Conservation (phyloP, 1,140 invertebrate genomes). For the Gonioctena quinquepunctata region DNA sequence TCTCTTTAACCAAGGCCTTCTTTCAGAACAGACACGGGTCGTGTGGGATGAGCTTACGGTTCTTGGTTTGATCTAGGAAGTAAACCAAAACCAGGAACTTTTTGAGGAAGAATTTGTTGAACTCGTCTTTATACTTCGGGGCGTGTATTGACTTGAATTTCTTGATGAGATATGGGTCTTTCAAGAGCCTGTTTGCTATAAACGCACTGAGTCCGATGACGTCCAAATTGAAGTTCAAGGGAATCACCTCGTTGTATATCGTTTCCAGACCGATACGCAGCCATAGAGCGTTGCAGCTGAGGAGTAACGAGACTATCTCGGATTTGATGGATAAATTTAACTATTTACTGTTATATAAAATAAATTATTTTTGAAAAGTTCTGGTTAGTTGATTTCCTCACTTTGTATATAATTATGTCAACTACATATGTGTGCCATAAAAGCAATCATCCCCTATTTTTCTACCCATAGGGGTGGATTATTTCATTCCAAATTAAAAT, state of each 20-base stretch:
- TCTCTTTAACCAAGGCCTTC: slow-evolving; percentile 79
- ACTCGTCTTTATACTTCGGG: slow-evolving; percentile 65
- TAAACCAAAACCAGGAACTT: slow-evolving; percentile 83
- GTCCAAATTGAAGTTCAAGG: slow-evolving; percentile 77
- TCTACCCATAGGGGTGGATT: no score
- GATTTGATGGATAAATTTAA: slow-evolving; percentile 80
- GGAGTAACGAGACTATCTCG: slow-evolving; percentile 73
- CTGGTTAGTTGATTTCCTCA: no score
- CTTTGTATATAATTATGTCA: no score
- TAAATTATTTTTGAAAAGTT: no score
- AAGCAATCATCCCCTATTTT: no score
- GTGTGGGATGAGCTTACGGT: slow-evolving; percentile 70
- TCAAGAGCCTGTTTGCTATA: slow-evolving; percentile 71
- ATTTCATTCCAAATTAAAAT: no score
- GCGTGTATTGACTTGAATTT: slow-evolving; percentile 65
- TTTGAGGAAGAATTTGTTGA: slow-evolving; percentile 83
- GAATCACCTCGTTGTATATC: slow-evolving; percentile 76
- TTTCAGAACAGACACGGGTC: slow-evolving; percentile 86
- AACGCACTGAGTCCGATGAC: slow-evolving; percentile 77
- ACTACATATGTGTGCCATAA: no score
- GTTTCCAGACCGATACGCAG: slow-evolving; percentile 86
- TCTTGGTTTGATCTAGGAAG: slow-evolving; percentile 86
- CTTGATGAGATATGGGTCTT: slow-evolving; percentile 67
- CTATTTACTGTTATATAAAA: no score
- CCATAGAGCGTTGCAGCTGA: slow-evolving; percentile 91